Conservation (phyloP, 2,888 invertebrate species). For the Drosophila heteroneura region DNA sequence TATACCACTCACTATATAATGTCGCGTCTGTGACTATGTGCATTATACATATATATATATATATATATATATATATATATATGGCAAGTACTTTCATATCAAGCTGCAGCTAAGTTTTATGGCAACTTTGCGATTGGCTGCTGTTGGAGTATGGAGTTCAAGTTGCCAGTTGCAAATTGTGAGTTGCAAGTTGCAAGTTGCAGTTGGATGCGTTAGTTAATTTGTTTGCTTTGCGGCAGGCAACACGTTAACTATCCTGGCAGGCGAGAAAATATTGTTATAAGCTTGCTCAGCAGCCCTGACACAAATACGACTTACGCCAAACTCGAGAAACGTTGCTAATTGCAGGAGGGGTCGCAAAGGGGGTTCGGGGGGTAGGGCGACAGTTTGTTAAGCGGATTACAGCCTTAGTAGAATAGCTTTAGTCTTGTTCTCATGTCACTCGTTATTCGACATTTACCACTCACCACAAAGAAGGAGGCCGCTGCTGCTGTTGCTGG, state of each 20-base stretch:
- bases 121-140: constrained; percentile 49
- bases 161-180: constrained; percentile 16
- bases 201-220: constrained; percentile 63
- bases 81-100: constrained; percentile 18
- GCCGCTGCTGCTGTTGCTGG: background rate
- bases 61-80: background rate
- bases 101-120: constrained; percentile 48
- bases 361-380: background rate
- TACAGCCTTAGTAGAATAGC: background rate
- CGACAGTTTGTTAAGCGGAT: background rate
- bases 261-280: constrained; percentile 37
- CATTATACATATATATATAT: background rate
- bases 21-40: constrained; percentile 19
- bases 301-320: constrained; percentile 41
- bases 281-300: constrained; percentile 38
- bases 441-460: background rate
- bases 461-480: background rate
- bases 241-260: constrained; percentile 9
- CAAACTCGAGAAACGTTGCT: background rate
- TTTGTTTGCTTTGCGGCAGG: constrained; percentile 59
- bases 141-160: constrained; percentile 21
- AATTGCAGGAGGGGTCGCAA: background rate
- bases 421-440: background rate
- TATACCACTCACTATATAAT: constrained; percentile 40
- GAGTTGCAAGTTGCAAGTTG: constrained; percentile 16